These are phyloP conservation scores for Ptilorrhoa leucosticta DNA, from an alignment of 2,113 vertebrate genomes.

Conservation along the genomic window DNA sequence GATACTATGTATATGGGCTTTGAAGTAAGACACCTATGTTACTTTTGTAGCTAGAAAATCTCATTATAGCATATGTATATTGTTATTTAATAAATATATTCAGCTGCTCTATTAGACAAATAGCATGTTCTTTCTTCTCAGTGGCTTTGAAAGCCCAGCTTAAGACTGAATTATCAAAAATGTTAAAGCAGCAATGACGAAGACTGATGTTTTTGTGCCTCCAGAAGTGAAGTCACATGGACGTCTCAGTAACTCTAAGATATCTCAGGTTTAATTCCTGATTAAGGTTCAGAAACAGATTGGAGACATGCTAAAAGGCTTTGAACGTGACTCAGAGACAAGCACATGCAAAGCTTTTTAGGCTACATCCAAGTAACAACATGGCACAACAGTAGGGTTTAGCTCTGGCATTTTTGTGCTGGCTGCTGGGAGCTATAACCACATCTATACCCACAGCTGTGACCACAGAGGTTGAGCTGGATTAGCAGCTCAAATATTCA, in stretches of 20 bases:
- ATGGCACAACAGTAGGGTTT: accelerated
- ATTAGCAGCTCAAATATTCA: neutral
- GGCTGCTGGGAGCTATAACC: neutral
- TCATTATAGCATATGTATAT: neutral
- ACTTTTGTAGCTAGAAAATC: neutral
- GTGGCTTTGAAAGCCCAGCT: neutral
- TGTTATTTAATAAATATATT: neutral
- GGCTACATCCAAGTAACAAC: neutral
- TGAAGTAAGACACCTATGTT: neutral
- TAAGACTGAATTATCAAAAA: neutral
- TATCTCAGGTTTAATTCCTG: neutral
- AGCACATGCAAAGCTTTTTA: accelerated
- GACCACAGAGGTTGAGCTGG: neutral
- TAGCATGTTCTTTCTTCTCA: neutral
- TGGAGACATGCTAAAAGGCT: neutral
- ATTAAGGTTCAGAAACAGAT: neutral
- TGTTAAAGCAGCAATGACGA: neutral
- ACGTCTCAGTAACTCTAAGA: neutral
- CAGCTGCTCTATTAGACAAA: neutral
- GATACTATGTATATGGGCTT: accelerated
- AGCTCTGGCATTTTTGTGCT: neutral
- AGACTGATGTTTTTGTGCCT: neutral
- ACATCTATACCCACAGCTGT: neutral
- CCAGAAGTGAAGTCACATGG: neutral
- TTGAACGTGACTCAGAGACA: neutral